Percentiles rank a stretch among this genome's conserved stretches.
Conservation (phyloP, 2,888 invertebrate species). For the Petrolisthes manimaculis region DNA sequence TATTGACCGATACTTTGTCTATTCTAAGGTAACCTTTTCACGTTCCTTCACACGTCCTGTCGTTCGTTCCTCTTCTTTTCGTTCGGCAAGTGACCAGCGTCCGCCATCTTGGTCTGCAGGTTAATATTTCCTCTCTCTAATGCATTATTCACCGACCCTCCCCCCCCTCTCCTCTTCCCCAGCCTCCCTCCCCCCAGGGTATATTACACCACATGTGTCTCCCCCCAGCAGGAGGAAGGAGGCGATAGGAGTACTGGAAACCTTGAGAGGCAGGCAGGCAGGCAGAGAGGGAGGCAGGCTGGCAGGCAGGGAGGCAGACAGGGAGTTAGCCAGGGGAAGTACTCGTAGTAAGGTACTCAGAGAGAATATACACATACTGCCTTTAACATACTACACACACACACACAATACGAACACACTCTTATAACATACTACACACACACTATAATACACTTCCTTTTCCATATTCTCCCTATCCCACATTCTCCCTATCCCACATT, state of each 20-base stretch:
- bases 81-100: conserved; percentile 12
- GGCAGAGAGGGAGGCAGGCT: too few relatives aligned
- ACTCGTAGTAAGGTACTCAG: too few relatives aligned
- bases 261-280: too few relatives aligned
- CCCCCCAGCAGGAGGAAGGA: too few relatives aligned
- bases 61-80: conserved; percentile 40
- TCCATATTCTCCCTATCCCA: background rate
- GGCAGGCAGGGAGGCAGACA: too few relatives aligned
- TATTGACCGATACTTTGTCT: conserved; percentile 56
- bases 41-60: conserved; percentile 16
- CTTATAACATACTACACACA: too few relatives aligned
- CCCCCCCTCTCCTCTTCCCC: background rate
- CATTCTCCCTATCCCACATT: background rate
- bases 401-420: too few relatives aligned
- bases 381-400: too few relatives aligned
- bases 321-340: too few relatives aligned
- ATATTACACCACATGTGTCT: too few relatives aligned
- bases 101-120: conserved; percentile 1
- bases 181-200: background rate
- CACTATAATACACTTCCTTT: background rate
- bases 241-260: too few relatives aligned
- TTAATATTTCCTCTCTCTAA: conserved; percentile 11
- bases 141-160: conserved; percentile 1
- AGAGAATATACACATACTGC: too few relatives aligned
- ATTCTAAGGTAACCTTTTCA: conserved; percentile 10